Percentiles rank a stretch among this genome's conserved stretches.
These are phyloP conservation scores for Frankliniella fusca DNA, from an alignment of 2,888 invertebrate genomes.

Conservation along the genomic window DNA sequence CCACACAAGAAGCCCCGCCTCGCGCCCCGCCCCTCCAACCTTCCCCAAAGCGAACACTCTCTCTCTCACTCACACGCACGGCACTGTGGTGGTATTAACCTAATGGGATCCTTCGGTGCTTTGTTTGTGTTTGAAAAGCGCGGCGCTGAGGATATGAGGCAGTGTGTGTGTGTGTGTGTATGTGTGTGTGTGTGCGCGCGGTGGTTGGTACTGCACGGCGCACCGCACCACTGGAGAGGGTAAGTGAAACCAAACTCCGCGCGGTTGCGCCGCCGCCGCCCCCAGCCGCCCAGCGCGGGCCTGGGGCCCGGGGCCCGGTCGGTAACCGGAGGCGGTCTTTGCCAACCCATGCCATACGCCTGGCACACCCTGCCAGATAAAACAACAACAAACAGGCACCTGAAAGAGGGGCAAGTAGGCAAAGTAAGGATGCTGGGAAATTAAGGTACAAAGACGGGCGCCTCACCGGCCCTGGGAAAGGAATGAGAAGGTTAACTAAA, in stretches of 20 bases:
- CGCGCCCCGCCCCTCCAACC: no score
- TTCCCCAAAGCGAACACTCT: no score
- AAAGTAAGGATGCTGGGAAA: background rate
- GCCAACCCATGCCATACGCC: no score
- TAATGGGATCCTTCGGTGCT: constrained; percentile 21
- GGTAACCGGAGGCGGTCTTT: background rate
- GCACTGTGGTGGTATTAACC: background rate
- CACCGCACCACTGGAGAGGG: background rate
- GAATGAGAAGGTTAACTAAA: background rate
- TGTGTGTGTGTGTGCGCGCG: background rate
- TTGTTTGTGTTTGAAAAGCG: constrained; percentile 24
- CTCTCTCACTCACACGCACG: background rate
- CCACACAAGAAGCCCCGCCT: no score
- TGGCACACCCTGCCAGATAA: no score
- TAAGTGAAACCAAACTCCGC: background rate
- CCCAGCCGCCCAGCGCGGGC: no score
- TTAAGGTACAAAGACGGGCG: background rate
- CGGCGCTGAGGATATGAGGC: background rate
- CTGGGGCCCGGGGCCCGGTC: no score
- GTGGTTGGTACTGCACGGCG: background rate
- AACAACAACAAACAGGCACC: no score
- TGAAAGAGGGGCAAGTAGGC: background rate
- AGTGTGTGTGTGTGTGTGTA: background rate
- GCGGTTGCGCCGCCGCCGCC: background rate
- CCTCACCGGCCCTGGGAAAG: background rate